phyloP scores from a whole-genome alignment of 2,888 invertebrate species.

The Iselma pallidipennis region DNA sequence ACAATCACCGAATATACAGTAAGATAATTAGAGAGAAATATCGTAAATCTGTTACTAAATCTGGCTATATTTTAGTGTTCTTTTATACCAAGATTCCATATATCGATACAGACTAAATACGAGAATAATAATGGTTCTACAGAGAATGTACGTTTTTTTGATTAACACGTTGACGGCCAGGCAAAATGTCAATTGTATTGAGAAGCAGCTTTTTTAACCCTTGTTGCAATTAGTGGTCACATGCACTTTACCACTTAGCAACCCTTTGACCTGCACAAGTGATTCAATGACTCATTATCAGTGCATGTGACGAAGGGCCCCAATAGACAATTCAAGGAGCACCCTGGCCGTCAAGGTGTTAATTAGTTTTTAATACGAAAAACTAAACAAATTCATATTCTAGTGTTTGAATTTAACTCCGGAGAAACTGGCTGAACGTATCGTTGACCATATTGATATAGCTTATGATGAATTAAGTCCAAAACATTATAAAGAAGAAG shows the following conservation, averaged over 20 bases:
- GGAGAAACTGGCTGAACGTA: conserved; percentile 72
- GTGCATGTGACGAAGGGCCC: too few species aligned
- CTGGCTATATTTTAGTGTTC: conserved; percentile 77
- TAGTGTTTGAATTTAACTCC: conserved; percentile 75
- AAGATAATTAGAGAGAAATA: conserved; percentile 55
- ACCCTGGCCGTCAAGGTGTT: too few species aligned
- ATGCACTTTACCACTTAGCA: too few species aligned
- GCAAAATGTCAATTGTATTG: too few species aligned
- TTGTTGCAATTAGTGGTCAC: too few species aligned
- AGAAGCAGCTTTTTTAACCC: too few species aligned
- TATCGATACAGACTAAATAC: conserved; percentile 86
- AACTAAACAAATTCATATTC: background rate
- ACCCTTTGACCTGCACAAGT: too few species aligned
- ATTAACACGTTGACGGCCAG: too few species aligned
- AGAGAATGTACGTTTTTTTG: conserved; percentile 78
- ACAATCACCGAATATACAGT: conserved; percentile 84
- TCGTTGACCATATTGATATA: conserved; percentile 83
- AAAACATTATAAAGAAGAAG: conserved; percentile 87
- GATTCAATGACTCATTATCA: too few species aligned
- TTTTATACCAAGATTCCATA: conserved; percentile 82
- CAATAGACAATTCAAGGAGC: too few species aligned
- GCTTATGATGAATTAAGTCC: conserved; percentile 84
- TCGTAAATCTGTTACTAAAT: conserved; percentile 20
- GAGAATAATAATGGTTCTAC: conserved; percentile 86
- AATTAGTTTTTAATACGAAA: background rate